A percentile compares a stretch with the other conserved stretches of the same genome.
phyloP scores from a whole-genome alignment of 1,140 invertebrate species.

The Ostrea edulis region DNA sequence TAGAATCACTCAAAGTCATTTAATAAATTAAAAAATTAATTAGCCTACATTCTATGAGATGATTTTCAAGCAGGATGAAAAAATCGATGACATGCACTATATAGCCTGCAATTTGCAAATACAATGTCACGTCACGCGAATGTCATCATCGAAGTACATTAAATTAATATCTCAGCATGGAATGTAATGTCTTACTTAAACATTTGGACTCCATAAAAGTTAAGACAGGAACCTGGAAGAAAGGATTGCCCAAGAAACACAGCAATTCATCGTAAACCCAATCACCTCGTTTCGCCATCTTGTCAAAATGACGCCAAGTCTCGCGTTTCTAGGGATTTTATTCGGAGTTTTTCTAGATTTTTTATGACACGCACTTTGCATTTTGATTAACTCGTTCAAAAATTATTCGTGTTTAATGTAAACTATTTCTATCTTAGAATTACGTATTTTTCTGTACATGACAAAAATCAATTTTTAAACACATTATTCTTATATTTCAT shows the following conservation, averaged over 20 bases:
- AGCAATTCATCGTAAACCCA: slow-evolving; percentile 70
- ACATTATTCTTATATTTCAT: no score
- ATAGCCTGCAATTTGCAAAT: neutral
- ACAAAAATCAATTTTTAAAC: no score
- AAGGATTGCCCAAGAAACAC: slow-evolving; percentile 69
- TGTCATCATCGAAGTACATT: neutral
- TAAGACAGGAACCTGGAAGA: slow-evolving; percentile 75
- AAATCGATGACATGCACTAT: slow-evolving; percentile 9
- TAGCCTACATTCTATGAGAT: no score
- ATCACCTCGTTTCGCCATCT: slow-evolving; percentile 68
- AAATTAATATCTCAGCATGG: neutral
- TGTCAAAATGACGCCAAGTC: slow-evolving; percentile 52
- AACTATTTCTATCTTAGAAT: neutral
- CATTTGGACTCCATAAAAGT: slow-evolving; percentile 76
- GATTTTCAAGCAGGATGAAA: neutral
- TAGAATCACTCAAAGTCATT: no score
- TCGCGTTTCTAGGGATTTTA: slow-evolving; percentile 35
- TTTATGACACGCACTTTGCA: neutral
- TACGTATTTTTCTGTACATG: neutral
- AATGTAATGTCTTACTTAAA: slow-evolving; percentile 66
- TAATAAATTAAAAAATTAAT: no score
- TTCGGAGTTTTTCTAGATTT: slow-evolving; percentile 32
- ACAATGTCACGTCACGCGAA: neutral
- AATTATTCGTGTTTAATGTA: neutral
- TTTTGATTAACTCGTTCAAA: neutral